Evolutionary conservation across 2,888 invertebrate species (phyloP).

Genomic region (Diabrotica balteata): DNA sequence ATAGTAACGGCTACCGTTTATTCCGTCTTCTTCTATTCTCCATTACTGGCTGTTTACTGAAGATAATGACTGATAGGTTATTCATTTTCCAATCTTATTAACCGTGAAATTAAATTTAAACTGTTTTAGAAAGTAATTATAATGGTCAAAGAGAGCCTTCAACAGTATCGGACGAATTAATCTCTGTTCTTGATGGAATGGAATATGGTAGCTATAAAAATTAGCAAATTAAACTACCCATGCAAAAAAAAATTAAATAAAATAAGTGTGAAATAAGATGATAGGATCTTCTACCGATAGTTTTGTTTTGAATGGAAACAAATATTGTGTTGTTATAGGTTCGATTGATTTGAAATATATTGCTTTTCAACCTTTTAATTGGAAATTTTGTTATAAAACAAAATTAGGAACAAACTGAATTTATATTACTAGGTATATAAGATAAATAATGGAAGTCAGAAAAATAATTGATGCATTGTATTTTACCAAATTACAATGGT

Average conservation of each 20-base stretch:
- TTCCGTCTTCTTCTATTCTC: conserved; percentile 30
- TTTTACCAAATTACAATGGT: no score
- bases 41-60: conserved; percentile 43
- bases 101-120: conserved; percentile 46
- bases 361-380: no score
- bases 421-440: no score
- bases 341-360: no score
- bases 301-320: no score
- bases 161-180: conserved; percentile 34
- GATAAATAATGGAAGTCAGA: no score
- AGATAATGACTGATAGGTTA: conserved; percentile 45
- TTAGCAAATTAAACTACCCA: neutral
- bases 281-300: no score
- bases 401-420: no score
- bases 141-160: conserved; percentile 34
- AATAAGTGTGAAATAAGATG: no score
- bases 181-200: conserved; percentile 15
- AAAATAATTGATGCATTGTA: no score
- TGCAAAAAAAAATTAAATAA: neutral
- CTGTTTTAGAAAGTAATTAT: conserved; percentile 44
- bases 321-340: no score
- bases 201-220: neutral
- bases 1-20: conserved; percentile 37
- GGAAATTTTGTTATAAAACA: no score
- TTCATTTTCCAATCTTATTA: conserved; percentile 48